Conservation (phyloP, 1,140 invertebrate species). For the Sinonovacula constricta region DNA sequence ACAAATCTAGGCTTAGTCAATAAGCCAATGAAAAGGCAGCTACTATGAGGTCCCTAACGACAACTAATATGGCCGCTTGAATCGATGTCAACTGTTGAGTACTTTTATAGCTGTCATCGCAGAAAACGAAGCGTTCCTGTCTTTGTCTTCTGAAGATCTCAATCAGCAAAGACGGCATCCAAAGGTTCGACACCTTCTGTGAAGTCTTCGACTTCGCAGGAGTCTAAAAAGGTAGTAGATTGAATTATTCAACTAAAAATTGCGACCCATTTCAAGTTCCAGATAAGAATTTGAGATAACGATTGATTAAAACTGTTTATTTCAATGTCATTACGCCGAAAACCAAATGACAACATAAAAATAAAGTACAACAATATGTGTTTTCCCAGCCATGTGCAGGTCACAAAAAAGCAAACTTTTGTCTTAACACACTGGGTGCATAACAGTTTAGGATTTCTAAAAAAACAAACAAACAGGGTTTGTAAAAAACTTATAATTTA, state of each 20-base stretch:
- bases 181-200: background rate
- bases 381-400: background rate
- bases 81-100: conserved; percentile 10
- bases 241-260: too few relatives aligned
- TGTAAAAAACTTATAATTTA: too few relatives aligned
- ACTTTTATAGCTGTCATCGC: background rate
- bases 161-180: background rate
- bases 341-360: background rate
- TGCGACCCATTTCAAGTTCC: background rate
- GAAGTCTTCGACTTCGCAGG: background rate
- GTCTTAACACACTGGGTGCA: too few relatives aligned
- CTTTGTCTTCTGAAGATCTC: background rate
- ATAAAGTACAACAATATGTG: background rate
- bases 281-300: background rate
- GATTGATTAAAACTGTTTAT: background rate
- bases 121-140: background rate
- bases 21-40: conserved; percentile 5
- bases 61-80: conserved; percentile 32
- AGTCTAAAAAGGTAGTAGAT: background rate
- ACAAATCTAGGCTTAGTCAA: conserved; percentile 17
- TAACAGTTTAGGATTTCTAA: too few relatives aligned
- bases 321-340: background rate
- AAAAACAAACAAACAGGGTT: too few relatives aligned
- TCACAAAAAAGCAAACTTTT: too few relatives aligned
- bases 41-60: conserved; percentile 5